Evolutionary conservation across 2,113 vertebrate genomes (phyloP), one percentile per base, ranked within the genome.

Genomic region (Mormyrus iriodes): DNA sequence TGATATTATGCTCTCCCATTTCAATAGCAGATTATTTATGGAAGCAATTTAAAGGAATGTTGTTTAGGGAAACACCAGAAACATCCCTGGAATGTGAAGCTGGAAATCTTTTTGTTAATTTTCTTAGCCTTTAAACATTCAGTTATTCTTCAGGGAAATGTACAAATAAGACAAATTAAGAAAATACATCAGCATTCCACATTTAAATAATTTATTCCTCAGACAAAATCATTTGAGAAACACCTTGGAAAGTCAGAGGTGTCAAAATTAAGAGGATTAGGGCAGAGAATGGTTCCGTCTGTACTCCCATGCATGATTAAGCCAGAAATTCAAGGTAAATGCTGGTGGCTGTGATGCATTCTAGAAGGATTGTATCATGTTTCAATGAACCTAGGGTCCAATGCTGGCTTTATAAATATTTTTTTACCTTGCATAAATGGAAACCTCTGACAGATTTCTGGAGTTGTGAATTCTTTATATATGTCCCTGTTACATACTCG

Each of bases 371-470:
- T 89, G 46, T 55, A 73, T 88, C 55, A 52, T 53, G 19, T 88
- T 44, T 89, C 73, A 86, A 51, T 51, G 87, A 88, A 58, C 73
- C 10, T 13, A 51, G 76, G 35, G 86, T 90, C 90, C 85, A 88
- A 65, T 48, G 73, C 89, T 90, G 89, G 76, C 86, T 87, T 12
- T 88, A 83, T 88, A 92, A 91, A 90, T 86, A 89, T 91, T 58
- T 90, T 76, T 61, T 48, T 84, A n/a, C 7, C 65, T 46, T 51
- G 82, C 51, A 85, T 65, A 90, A 89, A 91, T 51, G 88, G 91
- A 88, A 90, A 89, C 69, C 53, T 55, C 53, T 90, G 73, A 89
- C 79, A 90, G 87, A 91, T 92, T 90, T 91, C 89, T 88, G 87
- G 87, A 76, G 83, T 79, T 61, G 69, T 88, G 87, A 91, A 88